Conservation (phyloP, 1,140 invertebrate species). For the Tyrophagus putrescentiae region DNA sequence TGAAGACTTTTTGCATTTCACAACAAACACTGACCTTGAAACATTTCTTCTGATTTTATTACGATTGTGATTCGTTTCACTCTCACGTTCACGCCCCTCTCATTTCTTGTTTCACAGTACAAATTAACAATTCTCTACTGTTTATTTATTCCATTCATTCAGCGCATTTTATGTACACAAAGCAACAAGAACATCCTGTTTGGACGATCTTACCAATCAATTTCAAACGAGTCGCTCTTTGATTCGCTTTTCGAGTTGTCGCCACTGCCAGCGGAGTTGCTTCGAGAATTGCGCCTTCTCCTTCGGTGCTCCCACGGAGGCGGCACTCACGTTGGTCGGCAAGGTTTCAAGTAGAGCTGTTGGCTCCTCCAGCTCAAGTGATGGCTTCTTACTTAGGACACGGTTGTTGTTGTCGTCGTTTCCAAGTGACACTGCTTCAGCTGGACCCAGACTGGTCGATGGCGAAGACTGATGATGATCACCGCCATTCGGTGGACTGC, state of each 20-base stretch:
- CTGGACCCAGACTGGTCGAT: neutral
- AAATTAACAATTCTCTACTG: neutral
- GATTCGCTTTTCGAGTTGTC: slow-evolving; percentile 2
- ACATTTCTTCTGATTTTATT: too few species aligned
- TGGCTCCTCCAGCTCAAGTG: neutral
- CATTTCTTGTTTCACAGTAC: neutral
- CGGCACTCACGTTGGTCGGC: neutral
- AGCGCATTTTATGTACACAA: slow-evolving; percentile 5
- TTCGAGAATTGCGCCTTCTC: neutral
- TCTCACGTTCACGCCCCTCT: too few species aligned
- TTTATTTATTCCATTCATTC: neutral
- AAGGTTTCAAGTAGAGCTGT: too few species aligned
- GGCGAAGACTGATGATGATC: too few species aligned
- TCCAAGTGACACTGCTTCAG: neutral
- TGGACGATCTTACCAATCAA: slow-evolving; percentile 1
- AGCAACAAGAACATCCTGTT: too few species aligned
- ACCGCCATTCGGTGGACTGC: too few species aligned
- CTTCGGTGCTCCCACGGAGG: neutral
- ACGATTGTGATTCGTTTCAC: too few species aligned
- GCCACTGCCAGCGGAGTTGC: neutral
- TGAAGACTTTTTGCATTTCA: neutral
- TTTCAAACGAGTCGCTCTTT: slow-evolving; percentile 7
- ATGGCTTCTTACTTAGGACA: neutral
- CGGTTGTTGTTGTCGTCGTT: slow-evolving; percentile 4
- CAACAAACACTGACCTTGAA: too few species aligned